phyloP scores from a whole-genome alignment of 1,140 invertebrate genomes.

The Apis florea region DNA sequence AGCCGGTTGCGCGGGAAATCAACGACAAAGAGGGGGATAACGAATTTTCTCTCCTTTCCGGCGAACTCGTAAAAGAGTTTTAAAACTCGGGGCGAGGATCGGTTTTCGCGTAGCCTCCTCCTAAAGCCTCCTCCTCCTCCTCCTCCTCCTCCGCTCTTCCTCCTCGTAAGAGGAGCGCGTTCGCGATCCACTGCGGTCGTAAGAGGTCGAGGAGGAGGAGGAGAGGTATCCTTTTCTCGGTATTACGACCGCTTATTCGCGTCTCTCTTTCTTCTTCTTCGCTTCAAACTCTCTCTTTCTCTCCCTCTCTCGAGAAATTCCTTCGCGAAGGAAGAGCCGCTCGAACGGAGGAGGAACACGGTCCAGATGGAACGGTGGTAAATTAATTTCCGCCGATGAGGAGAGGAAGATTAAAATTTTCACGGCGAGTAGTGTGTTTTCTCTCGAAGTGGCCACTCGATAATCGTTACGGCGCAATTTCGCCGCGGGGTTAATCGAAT shows the following conservation, averaged over 20 bases:
- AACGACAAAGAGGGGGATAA: constrained; percentile 24
- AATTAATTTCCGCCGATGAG: constrained; percentile 40
- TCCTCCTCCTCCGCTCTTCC: too few relatives aligned
- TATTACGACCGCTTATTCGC: constrained; percentile 60
- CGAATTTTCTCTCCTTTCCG: constrained; percentile 55
- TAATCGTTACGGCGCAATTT: constrained; percentile 36
- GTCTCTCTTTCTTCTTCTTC: neutral
- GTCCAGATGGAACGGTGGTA: constrained; percentile 22
- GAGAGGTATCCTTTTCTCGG: constrained; percentile 37
- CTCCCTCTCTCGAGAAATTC: neutral
- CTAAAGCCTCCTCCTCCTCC: too few relatives aligned
- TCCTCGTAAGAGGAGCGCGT: constrained; percentile 38
- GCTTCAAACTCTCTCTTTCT: neutral
- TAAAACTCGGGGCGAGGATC: constrained; percentile 52
- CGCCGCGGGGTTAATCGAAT: constrained; percentile 21
- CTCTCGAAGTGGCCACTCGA: neutral
- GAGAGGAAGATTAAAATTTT: constrained; percentile 52
- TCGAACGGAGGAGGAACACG: constrained; percentile 9
- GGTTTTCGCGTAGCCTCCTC: constrained; percentile 53
- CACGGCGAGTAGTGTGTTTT: constrained; percentile 29
- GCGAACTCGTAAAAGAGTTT: constrained; percentile 63
- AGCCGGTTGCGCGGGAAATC: constrained; percentile 19
- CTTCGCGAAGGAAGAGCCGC: neutral
- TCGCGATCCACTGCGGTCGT: constrained; percentile 50
- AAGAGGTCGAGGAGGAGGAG: constrained; percentile 38